These are phyloP conservation scores for Lanius collurio DNA, from an alignment of 2,113 vertebrate genomes.

Conservation along the genomic window DNA sequence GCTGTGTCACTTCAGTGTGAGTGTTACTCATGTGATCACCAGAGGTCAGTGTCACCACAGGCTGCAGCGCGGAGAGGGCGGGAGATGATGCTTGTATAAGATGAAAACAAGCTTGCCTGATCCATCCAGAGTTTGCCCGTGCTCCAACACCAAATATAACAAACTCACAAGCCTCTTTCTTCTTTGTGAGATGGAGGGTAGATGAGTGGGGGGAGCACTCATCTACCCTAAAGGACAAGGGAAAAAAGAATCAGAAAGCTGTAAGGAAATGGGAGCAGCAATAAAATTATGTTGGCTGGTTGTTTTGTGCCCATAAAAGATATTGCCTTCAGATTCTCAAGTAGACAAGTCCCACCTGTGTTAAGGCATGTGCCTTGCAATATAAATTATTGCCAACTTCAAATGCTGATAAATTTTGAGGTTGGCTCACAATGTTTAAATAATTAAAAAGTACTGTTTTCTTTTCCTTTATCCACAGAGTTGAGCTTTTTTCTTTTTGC, in stretches of 20 bases:
- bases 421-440: not conserved
- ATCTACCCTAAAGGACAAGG: not conserved
- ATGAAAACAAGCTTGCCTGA: not conserved
- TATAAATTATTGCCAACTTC: not conserved
- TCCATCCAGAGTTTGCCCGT: not conserved
- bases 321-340: slow-evolving; percentile 3
- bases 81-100: not conserved
- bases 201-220: not conserved
- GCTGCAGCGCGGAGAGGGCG: not conserved
- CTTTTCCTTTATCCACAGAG: slow-evolving; percentile 2
- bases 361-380: not conserved
- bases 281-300: not conserved
- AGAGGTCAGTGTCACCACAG: slow-evolving; percentile 69
- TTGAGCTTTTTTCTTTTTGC: not conserved
- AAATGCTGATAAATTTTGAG: slow-evolving; percentile 2
- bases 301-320: not conserved
- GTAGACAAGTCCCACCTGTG: not conserved
- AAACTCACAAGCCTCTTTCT: not conserved
- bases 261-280: not conserved
- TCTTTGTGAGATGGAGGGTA: not conserved
- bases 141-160: not conserved
- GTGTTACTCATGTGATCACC: slow-evolving; percentile 45
- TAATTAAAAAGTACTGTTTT: not conserved
- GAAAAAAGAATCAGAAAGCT: not conserved
- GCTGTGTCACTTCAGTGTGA: not conserved